Base-by-base conservation (phyloP, 2,113 vertebrate genomes). In the Pterocles gutturalis region DNA sequence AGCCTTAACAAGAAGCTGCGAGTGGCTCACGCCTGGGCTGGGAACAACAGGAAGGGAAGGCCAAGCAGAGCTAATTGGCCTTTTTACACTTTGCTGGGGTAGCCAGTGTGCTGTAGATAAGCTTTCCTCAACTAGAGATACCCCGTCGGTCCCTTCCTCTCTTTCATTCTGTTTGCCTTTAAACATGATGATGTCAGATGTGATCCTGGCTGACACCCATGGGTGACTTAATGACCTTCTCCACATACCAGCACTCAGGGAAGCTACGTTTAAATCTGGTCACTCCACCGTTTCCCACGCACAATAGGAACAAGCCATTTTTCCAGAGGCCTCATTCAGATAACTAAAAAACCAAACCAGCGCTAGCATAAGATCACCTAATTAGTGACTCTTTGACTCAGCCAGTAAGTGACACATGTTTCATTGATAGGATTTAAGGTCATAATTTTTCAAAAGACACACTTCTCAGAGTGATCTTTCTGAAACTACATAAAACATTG, bases 31-130 rank as follows among this genome's bases (percentile, higher is more conserved):
- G 82, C 96, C 96, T 90, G 80, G 90, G 81, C 94, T 93, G 93
- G 90, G 89, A 98, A 98, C 98, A 98, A 98, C 98, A 99, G 98
- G 98, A 98, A 98, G 95, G 43, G 97, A 81, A 95, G 73, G 87
- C 91, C 96, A 96, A 95, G 93, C 92, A 97, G 89, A 95, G 96
- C 96, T 98, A 98, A 99, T 98, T 98, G 97, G 97, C 97, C 96
- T 94, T 96, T 96, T 97, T 95, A 96, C 75, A 75, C 97, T 98
- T 84, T 73, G 65, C 71, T 18, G 4, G 53, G 15, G 46, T 36
- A 80, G 81, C 46, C 61, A 87, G 97, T 83, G 57, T 78, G 88
- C 21, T 20, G 31, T 7, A 93, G 96, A 97, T 97, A 97, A 98
- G 96, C 73, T 89, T 89, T 88, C 82, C 46, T 69, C 91, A 61